Conservation (phyloP, 2,113 vertebrate genomes). For the Gymnorhina tibicen region DNA sequence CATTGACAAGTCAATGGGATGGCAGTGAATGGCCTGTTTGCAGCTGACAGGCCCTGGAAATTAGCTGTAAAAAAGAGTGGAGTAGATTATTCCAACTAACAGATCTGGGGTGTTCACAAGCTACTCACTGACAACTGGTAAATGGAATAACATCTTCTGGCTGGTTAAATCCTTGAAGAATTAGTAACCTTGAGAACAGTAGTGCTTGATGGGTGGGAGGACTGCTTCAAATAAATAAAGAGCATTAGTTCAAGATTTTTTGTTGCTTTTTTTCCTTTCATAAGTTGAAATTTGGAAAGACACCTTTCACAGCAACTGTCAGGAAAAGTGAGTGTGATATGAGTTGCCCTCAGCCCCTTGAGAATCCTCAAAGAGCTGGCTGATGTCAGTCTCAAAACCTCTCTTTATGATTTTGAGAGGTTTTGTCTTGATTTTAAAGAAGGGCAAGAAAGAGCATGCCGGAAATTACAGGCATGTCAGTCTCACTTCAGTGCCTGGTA, state of each 20-base stretch:
- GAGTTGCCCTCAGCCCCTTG: background rate
- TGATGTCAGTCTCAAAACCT: background rate
- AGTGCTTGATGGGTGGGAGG: rapidly evolving
- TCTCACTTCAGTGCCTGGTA: background rate
- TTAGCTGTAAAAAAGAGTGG: background rate
- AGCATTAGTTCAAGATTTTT: background rate
- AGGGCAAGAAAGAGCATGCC: background rate
- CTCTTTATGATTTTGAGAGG: background rate
- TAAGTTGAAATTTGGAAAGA: background rate
- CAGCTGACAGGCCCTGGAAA: background rate
- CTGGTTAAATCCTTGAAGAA: background rate
- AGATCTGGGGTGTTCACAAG: background rate
- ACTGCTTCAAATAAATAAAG: background rate
- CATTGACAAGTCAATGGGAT: background rate
- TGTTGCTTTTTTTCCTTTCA: background rate
- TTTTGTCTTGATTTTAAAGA: background rate
- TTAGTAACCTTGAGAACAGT: background rate
- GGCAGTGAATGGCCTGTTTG: background rate
- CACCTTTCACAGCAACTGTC: background rate
- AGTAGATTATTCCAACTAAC: background rate
- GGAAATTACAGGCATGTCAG: background rate
- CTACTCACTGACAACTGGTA: background rate
- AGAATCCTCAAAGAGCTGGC: background rate
- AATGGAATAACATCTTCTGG: background rate
- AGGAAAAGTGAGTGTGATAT: background rate